Evolutionary conservation across 2,113 vertebrate genomes (phyloP).

Genomic region (Phyllostomus hastatus): DNA sequence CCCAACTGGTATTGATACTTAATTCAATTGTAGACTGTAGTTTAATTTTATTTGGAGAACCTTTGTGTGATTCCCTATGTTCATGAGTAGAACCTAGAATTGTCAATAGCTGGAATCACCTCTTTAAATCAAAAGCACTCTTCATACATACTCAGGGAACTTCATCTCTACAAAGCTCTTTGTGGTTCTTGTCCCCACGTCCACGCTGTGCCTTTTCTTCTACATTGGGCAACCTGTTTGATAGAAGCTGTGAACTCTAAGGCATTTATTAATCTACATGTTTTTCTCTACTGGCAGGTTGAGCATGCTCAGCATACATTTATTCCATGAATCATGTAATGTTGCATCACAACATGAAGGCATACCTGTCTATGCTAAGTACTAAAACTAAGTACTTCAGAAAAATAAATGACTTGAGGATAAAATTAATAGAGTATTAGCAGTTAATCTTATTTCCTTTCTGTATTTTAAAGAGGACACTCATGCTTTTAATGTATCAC

Average conservation of each 20-base stretch:
- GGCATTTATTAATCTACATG: neutral
- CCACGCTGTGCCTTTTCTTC: fast-evolving
- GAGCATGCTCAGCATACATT: fast-evolving
- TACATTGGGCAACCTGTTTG: neutral
- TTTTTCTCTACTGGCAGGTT: neutral
- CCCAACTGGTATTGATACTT: neutral
- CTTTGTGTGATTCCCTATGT: neutral
- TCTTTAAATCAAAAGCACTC: neutral
- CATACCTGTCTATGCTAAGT: neutral
- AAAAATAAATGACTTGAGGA: neutral
- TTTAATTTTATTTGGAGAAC: neutral
- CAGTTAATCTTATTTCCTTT: neutral
- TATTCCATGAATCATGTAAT: neutral
- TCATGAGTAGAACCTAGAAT: neutral
- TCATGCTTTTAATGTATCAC: neutral
- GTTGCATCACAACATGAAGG: neutral
- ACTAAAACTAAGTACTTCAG: neutral
- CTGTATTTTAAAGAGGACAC: neutral
- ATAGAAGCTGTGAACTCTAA: neutral
- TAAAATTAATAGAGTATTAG: neutral
- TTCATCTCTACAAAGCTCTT: neutral
- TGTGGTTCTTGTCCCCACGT: fast-evolving
- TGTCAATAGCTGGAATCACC: neutral
- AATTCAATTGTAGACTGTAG: neutral
- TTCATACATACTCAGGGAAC: neutral